These are phyloP conservation scores for Coenonympha arcania DNA, from an alignment of 2,888 invertebrate species.

Conservation along the genomic window DNA sequence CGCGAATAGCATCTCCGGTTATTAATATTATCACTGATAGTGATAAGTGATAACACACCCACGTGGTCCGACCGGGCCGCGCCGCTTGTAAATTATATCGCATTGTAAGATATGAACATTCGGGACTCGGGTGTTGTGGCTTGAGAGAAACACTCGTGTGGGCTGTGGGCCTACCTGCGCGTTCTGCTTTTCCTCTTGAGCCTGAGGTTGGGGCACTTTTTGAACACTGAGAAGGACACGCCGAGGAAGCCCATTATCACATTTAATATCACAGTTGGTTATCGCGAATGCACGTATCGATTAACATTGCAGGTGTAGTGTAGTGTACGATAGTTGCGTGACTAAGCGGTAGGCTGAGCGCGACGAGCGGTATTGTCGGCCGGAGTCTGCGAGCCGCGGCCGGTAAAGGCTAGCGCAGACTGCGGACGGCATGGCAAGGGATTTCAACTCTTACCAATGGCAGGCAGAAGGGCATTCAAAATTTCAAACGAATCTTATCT, in stretches of 20 bases:
- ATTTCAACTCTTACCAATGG: too few species aligned
- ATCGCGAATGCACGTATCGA: slow-evolving; percentile 32
- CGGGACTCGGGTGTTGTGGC: slow-evolving; percentile 1
- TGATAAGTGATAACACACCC: slow-evolving; percentile 30
- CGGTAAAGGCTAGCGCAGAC: slow-evolving; percentile 11
- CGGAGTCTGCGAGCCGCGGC: slow-evolving; percentile 26
- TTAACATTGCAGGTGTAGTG: slow-evolving; percentile 27
- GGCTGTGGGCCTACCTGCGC: too few species aligned
- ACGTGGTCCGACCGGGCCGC: slow-evolving; percentile 25
- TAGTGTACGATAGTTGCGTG: slow-evolving; percentile 30
- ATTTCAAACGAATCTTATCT: too few species aligned
- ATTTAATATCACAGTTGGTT: slow-evolving; percentile 39
- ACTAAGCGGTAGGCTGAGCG: slow-evolving; percentile 32
- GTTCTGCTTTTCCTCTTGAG: slow-evolving; percentile 42
- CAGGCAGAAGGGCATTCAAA: too few species aligned
- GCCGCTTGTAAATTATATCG: too few species aligned
- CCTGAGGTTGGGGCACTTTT: slow-evolving; percentile 60
- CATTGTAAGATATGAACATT: too few species aligned
- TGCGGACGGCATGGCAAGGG: too few species aligned
- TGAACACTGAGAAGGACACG: slow-evolving; percentile 60
- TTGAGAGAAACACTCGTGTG: too few species aligned
- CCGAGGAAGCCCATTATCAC: slow-evolving; percentile 55
- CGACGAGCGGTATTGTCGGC: slow-evolving; percentile 25
- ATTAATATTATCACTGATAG: too few species aligned
- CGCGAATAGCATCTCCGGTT: slow-evolving; percentile 10